phyloP scores from a whole-genome alignment of 2,888 invertebrate genomes.

The Leptopilina syphax region DNA sequence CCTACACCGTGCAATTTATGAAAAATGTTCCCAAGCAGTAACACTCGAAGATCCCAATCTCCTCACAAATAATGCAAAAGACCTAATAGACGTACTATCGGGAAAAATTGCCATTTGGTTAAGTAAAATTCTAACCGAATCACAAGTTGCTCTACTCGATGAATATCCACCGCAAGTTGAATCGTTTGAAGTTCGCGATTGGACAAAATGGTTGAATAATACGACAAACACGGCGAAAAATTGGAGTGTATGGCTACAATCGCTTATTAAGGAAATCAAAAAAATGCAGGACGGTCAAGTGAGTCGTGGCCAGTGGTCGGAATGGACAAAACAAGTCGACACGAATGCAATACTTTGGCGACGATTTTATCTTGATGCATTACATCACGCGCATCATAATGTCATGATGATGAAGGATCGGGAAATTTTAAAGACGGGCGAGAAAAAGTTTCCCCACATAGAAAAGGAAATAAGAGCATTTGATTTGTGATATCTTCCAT shows the following conservation, averaged over 20 bases:
- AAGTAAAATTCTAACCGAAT: slow-evolving; percentile 57
- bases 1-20: slow-evolving; percentile 67
- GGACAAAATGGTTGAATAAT: slow-evolving; percentile 63
- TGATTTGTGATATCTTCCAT: slow-evolving; percentile 1
- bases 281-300: slow-evolving; percentile 53
- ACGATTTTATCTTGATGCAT: slow-evolving; percentile 61
- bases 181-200: slow-evolving; percentile 63
- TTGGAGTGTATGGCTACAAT: slow-evolving; percentile 66
- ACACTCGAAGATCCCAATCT: slow-evolving; percentile 57
- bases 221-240: slow-evolving; percentile 58
- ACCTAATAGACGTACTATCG: slow-evolving; percentile 62
- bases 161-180: slow-evolving; percentile 62
- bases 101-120: slow-evolving; percentile 69
- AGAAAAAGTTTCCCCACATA: neutral
- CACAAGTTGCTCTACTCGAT: slow-evolving; percentile 58
- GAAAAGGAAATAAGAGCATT: slow-evolving; percentile 36
- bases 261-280: slow-evolving; percentile 57
- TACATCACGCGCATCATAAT: slow-evolving; percentile 64
- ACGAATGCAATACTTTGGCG: slow-evolving; percentile 63
- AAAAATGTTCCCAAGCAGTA: slow-evolving; percentile 61
- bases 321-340: slow-evolving; percentile 63
- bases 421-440: slow-evolving; percentile 62
- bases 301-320: slow-evolving; percentile 61
- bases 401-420: slow-evolving; percentile 61
- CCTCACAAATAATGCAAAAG: slow-evolving; percentile 56